Percentiles rank a stretch among this genome's conserved stretches.
These are phyloP conservation scores for Dicranocentrus wangi DNA, from an alignment of 2,888 invertebrate species.

Conservation along the genomic window DNA sequence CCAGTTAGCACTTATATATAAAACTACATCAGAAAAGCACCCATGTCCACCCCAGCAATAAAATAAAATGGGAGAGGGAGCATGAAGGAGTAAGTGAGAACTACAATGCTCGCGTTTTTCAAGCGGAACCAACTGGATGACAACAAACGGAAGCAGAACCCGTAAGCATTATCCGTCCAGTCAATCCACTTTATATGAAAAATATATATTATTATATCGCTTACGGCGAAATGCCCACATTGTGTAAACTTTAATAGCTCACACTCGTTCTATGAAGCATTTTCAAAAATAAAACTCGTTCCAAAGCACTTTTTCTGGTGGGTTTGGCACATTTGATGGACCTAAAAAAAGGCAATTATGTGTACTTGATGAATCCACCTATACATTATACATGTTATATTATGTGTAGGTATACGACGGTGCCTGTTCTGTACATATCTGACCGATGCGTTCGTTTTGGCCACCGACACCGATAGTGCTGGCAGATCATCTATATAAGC, in stretches of 20 bases:
- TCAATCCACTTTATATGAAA: constrained; percentile 4
- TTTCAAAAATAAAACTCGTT: constrained; percentile 44
- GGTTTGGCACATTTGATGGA: no score
- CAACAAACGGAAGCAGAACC: constrained; percentile 54
- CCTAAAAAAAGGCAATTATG: no score
- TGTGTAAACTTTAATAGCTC: no score
- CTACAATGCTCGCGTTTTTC: neutral
- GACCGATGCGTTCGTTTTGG: neutral
- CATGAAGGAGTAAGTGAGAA: no score
- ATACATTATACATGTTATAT: no score
- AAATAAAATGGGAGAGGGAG: no score
- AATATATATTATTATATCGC: no score
- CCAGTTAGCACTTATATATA: neutral
- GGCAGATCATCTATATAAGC: neutral
- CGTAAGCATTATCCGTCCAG: neutral
- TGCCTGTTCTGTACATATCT: no score
- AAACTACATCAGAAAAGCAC: neutral
- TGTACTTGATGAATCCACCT: no score
- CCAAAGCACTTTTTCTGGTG: neutral
- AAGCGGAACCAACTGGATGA: constrained; percentile 57
- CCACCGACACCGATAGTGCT: neutral
- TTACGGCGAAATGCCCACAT: no score
- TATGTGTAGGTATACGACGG: no score
- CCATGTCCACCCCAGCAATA: no score
- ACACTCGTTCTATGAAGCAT: neutral